Evolutionary conservation across 2,113 vertebrate genomes (phyloP), one percentile per base, ranked within the genome.

Genomic region (Ctenodactylus gundi): DNA sequence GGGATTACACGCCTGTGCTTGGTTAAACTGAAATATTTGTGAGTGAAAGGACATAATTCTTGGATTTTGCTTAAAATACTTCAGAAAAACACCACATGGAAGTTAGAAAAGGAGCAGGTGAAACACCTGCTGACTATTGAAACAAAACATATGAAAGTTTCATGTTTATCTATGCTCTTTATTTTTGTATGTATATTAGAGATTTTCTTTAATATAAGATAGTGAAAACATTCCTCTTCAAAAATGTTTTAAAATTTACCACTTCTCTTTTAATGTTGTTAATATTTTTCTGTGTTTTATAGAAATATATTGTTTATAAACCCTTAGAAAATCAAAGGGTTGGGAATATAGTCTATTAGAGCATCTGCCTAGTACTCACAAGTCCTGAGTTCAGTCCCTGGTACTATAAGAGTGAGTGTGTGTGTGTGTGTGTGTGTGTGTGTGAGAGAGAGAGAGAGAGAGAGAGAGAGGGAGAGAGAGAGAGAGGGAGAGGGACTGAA

Each of bases 41-140:
- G 27, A 39, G 12, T 77, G 21, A 85, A 86, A 87, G 65, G 41
- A 51, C 11, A 58, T 53, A 25, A 20, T 86, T 82, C 75, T 44
- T 86, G 75, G 25, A 46, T 81, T 84, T 85, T 72, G 18, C 11
- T 80, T 57, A 84, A 88, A 91, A 81, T 46, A 94, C 20, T 70
- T n/a, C 11, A 25, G 46, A 29, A 44, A 34, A 29, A 83, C 46
- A 77, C 57, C 90, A 51, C 4, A 6, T 18, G 65, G 20, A 1
- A 17, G 4, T 57, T 88, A n/a, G 36, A 60, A 86, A 93, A 90
- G 39, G 36, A 72, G 72, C 29, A 70, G 39, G 53, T 44, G 72
- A 68, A 39, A 87, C 31, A 77, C n/a, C n/a, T n/a, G n/a, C n/a
- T n/a, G n/a, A n/a, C n/a, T n/a, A n/a, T n/a, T n/a, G n/a, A n/a